Conservation (phyloP, 2,113 vertebrate genomes). For the Tapirus terrestris region DNA sequence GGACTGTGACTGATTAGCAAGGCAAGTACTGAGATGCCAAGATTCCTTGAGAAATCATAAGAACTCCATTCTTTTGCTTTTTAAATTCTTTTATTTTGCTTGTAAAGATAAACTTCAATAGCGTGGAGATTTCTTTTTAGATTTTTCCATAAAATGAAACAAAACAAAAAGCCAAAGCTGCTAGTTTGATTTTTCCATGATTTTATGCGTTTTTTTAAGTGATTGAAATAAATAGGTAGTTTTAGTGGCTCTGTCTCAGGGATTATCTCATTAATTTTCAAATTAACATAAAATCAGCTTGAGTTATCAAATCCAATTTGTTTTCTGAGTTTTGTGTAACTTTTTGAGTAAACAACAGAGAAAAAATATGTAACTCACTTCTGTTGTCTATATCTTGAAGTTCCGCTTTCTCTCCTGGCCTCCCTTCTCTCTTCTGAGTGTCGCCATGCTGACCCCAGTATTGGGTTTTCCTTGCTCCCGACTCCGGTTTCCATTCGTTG, state of each 20-base stretch:
- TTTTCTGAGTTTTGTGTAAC: background rate
- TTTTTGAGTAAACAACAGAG: background rate
- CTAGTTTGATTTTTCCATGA: background rate
- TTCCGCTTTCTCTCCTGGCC: background rate
- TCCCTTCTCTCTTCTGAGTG: background rate
- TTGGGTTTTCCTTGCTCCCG: background rate
- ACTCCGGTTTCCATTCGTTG: background rate
- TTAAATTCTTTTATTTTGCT: slow-evolving; percentile 1
- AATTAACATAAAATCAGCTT: slow-evolving; percentile 4
- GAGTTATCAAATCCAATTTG: background rate
- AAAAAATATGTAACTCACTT: background rate
- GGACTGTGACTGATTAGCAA: background rate
- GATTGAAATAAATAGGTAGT: background rate
- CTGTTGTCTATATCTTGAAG: background rate
- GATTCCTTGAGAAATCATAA: background rate
- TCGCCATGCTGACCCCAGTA: background rate
- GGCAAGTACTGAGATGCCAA: background rate
- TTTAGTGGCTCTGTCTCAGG: background rate
- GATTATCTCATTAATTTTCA: slow-evolving; percentile 5
- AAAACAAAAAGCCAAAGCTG: background rate
- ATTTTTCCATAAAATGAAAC: background rate
- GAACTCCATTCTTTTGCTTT: background rate
- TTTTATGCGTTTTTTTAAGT: slow-evolving; percentile 30
- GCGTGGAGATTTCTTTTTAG: background rate
- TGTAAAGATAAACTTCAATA: slow-evolving; percentile 10